Evolutionary conservation across 2,113 vertebrate species (phyloP), one percentile per base, ranked within the genome.

Genomic region (Chamaea fasciata): DNA sequence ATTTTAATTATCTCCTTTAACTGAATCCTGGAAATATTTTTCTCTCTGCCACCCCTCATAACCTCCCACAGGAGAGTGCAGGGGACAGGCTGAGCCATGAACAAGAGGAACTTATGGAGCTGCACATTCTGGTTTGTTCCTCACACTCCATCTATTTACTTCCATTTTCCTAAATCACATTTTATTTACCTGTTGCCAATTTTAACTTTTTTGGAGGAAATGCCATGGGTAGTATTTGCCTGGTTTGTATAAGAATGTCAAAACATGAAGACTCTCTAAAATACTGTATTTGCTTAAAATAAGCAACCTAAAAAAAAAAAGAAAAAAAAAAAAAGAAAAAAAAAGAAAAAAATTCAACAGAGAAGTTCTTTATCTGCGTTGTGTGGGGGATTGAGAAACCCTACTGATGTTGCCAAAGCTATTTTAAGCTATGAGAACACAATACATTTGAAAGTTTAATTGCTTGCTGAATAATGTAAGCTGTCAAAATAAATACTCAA

Each of bases 381-480:
- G 82, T 87, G 90, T 94, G 94, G 82, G 90, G 92, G 88, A 92
- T 46, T 90, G 92, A 96, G 92, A 96, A 97, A 93, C 87, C 82
- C 92, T 92, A 80, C 76, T 92, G 85, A 93, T 93, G 85, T 94
- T 96, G 92, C 96, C 88, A 88, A 90, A 90, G 92, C 88, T 96
- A 96, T 97, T 96, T 97, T 96, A 93, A 95, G 94, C 87, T 30
- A 53, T 69, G 91, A 94, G 96, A 96, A 90, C 94, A 97, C 95
- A 97, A 97, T 96, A 81, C 92, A 96, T 96, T 75, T 95, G 93
- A 96, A 96, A 97, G 92, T 94, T 95, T 97, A 97, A 97, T 96
- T 96, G 96, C 95, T 95, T 93, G 92, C 94, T 94, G 95, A 96
- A 97, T 94, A 96, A 96, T 91, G 85, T 87, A 94, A 94, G 88